phyloP scores from a whole-genome alignment of 64 coral and sea anemone species.

The Orbicella faveolata region DNA sequence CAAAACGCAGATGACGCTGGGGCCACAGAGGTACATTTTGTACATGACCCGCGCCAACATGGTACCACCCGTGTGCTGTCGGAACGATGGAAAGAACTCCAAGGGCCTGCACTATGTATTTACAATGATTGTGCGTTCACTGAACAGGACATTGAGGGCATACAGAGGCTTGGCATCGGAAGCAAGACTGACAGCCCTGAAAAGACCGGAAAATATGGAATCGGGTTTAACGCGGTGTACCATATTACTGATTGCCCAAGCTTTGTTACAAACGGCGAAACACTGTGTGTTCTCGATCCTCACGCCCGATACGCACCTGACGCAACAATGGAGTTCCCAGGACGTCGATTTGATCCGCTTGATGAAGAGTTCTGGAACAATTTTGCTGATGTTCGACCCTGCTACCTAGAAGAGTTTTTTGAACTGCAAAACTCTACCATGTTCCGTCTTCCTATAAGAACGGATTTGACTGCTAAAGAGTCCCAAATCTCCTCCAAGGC shows the following conservation, averaged over 20 bases:
- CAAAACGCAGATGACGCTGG: constrained; percentile 94
- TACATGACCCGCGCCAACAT: constrained; percentile 85
- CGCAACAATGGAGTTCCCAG: constrained; percentile 78
- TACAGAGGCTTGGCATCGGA: constrained; percentile 78
- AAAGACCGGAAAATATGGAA: constrained; percentile 76
- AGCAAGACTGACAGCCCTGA: constrained; percentile 67
- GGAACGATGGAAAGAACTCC: constrained; percentile 81
- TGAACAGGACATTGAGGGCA: constrained; percentile 70
- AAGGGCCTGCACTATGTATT: constrained; percentile 91
- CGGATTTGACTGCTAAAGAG: constrained; percentile 19
- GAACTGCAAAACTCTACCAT: constrained; percentile 78
- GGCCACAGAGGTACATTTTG: constrained; percentile 83
- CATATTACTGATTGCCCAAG: constrained; percentile 96
- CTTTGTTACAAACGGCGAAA: constrained; percentile 77
- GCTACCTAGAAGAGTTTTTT: constrained; percentile 89
- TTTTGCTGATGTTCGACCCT: constrained; percentile 71
- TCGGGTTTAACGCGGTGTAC: constrained; percentile 92
- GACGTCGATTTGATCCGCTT: constrained; percentile 78
- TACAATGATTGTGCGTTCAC: constrained; percentile 85
- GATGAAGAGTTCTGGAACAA: constrained; percentile 73
- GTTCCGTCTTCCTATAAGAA: constrained; percentile 90
- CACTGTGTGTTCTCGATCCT: constrained; percentile 85
- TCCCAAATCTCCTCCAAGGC: constrained; percentile 70
- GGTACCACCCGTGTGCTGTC: constrained; percentile 69
- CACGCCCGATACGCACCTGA: constrained; percentile 83